Conservation (phyloP, 2,888 invertebrate species). For the Euspilapteryx auroguttella region DNA sequence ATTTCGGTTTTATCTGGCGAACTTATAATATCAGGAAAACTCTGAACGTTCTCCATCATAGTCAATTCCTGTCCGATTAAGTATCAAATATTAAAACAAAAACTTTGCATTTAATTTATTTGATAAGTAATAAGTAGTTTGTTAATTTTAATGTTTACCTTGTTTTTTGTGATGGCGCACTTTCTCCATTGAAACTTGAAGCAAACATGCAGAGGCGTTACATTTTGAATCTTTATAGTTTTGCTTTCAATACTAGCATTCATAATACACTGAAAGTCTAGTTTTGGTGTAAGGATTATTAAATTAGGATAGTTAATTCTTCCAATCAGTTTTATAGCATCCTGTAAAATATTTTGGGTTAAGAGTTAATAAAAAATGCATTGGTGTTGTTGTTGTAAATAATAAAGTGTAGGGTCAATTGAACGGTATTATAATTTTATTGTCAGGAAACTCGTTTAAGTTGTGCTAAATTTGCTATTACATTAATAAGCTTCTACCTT, state of each 20-base stretch:
- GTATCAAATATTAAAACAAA: no score
- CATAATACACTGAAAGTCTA: slow-evolving; percentile 65
- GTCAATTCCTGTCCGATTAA: no score
- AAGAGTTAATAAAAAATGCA: no score
- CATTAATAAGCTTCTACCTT: slow-evolving; percentile 18
- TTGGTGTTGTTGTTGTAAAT: neutral
- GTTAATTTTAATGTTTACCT: no score
- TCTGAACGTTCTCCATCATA: no score
- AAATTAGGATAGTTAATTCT: slow-evolving; percentile 72
- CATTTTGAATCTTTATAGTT: slow-evolving; percentile 39
- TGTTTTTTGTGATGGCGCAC: no score
- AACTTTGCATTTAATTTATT: no score
- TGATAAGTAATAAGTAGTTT: no score
- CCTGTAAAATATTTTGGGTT: no score
- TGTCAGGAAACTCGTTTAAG: neutral
- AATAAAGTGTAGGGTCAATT: neutral
- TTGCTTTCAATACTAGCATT: slow-evolving; percentile 36
- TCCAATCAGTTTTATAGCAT: slow-evolving; percentile 63
- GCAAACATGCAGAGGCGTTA: slow-evolving; percentile 37
- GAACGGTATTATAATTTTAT: neutral
- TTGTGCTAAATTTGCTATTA: no score
- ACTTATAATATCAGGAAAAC: no score
- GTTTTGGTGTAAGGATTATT: slow-evolving; percentile 46
- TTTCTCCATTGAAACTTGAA: slow-evolving; percentile 40
- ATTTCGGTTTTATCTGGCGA: no score